Percentiles rank a stretch among this genome's conserved stretches.
Conservation (phyloP, 1,140 invertebrate species). For the Ceratoteleas bidentatus region DNA sequence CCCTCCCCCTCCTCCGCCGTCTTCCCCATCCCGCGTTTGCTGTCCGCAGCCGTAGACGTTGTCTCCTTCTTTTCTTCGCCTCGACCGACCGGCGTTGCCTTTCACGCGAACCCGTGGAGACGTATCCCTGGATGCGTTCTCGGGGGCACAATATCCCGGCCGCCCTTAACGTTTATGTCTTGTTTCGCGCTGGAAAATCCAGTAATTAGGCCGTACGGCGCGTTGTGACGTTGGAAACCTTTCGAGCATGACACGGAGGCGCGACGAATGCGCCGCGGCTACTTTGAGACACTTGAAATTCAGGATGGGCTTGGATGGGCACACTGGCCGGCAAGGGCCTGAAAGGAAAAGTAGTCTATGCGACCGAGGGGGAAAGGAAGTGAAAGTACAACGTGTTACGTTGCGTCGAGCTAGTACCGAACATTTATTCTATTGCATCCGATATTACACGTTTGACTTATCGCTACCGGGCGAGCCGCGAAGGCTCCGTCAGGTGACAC, state of each 20-base stretch:
- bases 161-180: conserved; percentile 50
- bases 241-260: conserved; percentile 26
- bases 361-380: conserved; percentile 78
- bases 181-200: conserved; percentile 33
- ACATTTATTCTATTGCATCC: conserved; percentile 70
- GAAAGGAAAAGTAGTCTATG: conserved; percentile 82
- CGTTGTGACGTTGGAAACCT: conserved; percentile 13
- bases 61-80: conserved; percentile 38
- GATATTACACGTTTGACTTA: conserved; percentile 71
- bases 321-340: conserved; percentile 77
- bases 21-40: conserved; percentile 37
- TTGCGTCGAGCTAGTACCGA: conserved; percentile 63
- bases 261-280: conserved; percentile 16
- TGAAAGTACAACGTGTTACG: conserved; percentile 79
- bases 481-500: conserved; percentile 7
- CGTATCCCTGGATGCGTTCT: conserved; percentile 35
- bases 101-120: conserved; percentile 44
- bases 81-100: conserved; percentile 49
- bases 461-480: conserved; percentile 20
- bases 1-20: too few relatives aligned
- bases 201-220: conserved; percentile 41
- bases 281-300: conserved; percentile 65
- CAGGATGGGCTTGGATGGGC: conserved; percentile 72
- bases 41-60: conserved; percentile 35
- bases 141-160: conserved; percentile 38